Conservation (phyloP, 2,888 invertebrate species). For the Platerodrilus igneus region DNA sequence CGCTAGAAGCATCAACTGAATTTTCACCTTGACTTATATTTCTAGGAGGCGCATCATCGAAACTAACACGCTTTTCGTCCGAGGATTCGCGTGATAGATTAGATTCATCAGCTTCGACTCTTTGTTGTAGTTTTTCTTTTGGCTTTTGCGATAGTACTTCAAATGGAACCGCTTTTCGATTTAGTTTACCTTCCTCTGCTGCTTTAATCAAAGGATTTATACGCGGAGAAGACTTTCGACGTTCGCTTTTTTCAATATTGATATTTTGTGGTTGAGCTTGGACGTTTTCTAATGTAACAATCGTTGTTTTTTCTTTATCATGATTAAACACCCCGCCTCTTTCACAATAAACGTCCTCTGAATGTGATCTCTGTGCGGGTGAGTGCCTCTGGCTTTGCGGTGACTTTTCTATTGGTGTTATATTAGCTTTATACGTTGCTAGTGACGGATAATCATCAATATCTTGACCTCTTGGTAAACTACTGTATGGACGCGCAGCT, state of each 20-base stretch:
- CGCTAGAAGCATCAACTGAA: background rate
- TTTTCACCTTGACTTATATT: constrained; percentile 2
- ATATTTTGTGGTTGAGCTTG: constrained; percentile 7
- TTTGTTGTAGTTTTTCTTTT: too few relatives aligned
- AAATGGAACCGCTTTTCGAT: constrained; percentile 15
- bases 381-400: constrained; percentile 22
- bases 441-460: constrained; percentile 46
- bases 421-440: constrained; percentile 32
- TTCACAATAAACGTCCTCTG: constrained; percentile 43
- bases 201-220: constrained; percentile 42
- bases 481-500: constrained; percentile 56
- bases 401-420: constrained; percentile 19
- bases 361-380: constrained; percentile 39
- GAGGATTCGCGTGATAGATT: too few relatives aligned
- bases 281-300: constrained; percentile 4
- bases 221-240: constrained; percentile 27
- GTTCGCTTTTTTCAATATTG: constrained; percentile 14
- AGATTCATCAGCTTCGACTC: too few relatives aligned
- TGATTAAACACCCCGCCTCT: constrained; percentile 41
- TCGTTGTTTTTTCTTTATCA: constrained; percentile 25
- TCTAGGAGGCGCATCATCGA: constrained; percentile 15
- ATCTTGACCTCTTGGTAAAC: constrained; percentile 56
- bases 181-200: constrained; percentile 29
- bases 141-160: constrained; percentile 10
- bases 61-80: constrained; percentile 28